These are phyloP conservation scores for Bolinopsis microptera DNA, from an alignment of 37 sponge, comb jelly and placozoan genomes.

Conservation along the genomic window DNA sequence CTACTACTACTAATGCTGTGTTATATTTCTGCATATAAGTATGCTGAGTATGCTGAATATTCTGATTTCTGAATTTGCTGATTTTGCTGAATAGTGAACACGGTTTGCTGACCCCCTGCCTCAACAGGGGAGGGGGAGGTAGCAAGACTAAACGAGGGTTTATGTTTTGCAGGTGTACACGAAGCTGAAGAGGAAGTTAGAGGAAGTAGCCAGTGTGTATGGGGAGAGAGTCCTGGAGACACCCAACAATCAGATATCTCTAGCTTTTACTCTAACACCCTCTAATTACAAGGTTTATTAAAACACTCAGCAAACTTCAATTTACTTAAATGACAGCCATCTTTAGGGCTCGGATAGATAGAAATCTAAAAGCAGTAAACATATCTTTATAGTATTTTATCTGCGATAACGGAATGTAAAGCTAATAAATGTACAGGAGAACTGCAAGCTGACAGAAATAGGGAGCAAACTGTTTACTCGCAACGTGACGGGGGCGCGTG, in stretches of 20 bases:
- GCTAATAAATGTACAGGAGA: neutral
- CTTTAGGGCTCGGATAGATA: neutral
- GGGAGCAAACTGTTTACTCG: constrained; percentile 5
- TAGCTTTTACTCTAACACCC: constrained; percentile 69
- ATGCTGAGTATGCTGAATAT: too few species aligned
- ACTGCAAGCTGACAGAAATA: neutral
- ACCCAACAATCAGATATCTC: constrained; percentile 86
- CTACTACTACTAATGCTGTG: too few species aligned
- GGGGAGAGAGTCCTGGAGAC: constrained; percentile 83
- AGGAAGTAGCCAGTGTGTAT: constrained; percentile 71
- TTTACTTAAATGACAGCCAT: neutral
- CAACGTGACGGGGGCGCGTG: constrained; percentile 68
- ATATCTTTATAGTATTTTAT: too few species aligned
- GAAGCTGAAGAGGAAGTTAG: constrained; percentile 71
- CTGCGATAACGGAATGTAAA: too few species aligned
- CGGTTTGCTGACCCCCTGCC: too few species aligned
- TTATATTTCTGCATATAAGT: too few species aligned
- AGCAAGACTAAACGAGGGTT: too few species aligned
- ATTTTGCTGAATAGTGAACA: too few species aligned
- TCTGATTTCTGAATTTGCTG: too few species aligned
- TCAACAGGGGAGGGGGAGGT: too few species aligned
- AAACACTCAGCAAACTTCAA: too few species aligned
- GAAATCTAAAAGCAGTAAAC: too few species aligned
- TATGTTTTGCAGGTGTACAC: constrained; percentile 72
- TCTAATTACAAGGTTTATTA: neutral